phyloP scores from a whole-genome alignment of 1,140 invertebrate genomes.

The Pogonognathellus flavescens region DNA sequence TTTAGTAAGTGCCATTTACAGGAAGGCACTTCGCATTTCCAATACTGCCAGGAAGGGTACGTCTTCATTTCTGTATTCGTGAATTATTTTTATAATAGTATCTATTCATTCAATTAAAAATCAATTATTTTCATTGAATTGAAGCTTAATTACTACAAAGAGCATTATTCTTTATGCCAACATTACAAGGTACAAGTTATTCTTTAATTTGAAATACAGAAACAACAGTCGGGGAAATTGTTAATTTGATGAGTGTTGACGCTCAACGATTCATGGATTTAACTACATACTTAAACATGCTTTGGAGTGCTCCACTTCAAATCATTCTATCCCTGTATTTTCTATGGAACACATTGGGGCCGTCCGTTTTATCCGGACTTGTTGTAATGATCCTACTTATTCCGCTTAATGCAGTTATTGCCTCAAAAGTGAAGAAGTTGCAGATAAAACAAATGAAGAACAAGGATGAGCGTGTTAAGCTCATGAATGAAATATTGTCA shows the following conservation, averaged over 20 bases:
- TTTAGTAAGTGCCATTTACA: conserved; percentile 92
- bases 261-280: conserved; percentile 73
- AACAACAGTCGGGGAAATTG: conserved; percentile 73
- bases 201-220: conserved; percentile 57
- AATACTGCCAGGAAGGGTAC: conserved; percentile 80
- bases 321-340: conserved; percentile 74
- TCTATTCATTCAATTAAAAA: no score
- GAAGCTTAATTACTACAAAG: no score
- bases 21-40: conserved; percentile 84
- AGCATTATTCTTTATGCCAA: no score
- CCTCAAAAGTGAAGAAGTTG: conserved; percentile 71
- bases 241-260: conserved; percentile 75
- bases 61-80: no score
- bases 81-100: not conserved
- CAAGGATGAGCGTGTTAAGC: conserved; percentile 72
- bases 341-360: conserved; percentile 73
- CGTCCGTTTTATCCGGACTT: conserved; percentile 77
- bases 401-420: conserved; percentile 73
- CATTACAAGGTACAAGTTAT: no score
- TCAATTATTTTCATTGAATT: no score
- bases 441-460: conserved; percentile 70
- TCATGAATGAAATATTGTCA: conserved; percentile 71
- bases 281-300: conserved; percentile 73
- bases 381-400: conserved; percentile 73
- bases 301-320: conserved; percentile 78